phyloP scores from a whole-genome alignment of 2,113 vertebrate genomes.

The Speoplatyrhinus poulsoni region DNA sequence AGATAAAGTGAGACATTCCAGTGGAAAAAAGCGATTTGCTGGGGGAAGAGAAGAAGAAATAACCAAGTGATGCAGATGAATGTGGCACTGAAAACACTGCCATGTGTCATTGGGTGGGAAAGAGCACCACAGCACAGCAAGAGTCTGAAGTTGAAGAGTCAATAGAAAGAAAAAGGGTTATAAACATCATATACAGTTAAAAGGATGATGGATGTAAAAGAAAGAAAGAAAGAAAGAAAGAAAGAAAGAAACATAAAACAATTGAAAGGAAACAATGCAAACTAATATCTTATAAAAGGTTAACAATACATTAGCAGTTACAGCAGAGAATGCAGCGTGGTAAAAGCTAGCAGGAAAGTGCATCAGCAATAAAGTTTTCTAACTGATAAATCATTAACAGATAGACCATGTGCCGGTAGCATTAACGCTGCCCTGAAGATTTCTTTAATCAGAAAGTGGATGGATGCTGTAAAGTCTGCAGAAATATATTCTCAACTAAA shows the following conservation, averaged over 20 bases:
- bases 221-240: neutral
- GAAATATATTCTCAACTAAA: neutral
- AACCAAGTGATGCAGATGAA: neutral
- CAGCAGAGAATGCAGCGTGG: neutral
- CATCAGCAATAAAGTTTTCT: neutral
- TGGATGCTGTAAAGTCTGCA: neutral
- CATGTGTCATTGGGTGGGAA: neutral
- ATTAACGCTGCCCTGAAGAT: neutral
- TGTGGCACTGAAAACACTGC: neutral
- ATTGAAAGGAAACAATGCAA: neutral
- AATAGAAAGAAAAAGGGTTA: neutral
- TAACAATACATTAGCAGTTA: neutral
- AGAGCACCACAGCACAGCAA: neutral
- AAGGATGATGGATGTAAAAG: neutral
- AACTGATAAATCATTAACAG: neutral
- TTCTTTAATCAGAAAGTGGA: neutral
- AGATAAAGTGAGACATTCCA: conserved; percentile 17
- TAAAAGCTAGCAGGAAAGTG: too few relatives aligned
- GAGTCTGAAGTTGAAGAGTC: neutral
- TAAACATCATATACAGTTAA: neutral
- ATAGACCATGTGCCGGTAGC: neutral
- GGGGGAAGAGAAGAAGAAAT: conserved; percentile 12
- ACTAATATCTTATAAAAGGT: neutral
- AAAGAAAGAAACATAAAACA: neutral
- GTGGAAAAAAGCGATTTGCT: neutral